phyloP scores from a whole-genome alignment of 2,888 invertebrate species.

The Argyresthia goedartella region DNA sequence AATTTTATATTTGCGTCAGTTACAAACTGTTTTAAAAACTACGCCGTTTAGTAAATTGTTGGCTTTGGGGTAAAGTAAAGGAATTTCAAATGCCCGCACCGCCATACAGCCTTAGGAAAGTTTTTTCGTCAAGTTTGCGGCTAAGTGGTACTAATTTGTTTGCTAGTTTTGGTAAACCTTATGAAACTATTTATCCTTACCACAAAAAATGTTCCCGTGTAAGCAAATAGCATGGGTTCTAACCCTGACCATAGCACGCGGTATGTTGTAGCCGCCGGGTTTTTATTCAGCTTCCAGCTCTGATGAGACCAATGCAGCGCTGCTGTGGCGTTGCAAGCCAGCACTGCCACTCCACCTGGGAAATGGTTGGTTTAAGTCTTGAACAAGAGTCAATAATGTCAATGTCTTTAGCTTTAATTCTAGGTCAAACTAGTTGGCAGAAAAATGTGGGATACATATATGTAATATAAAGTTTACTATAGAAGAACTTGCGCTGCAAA shows the following conservation, averaged over 20 bases:
- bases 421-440: no score
- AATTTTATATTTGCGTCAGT: no score
- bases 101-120: background rate
- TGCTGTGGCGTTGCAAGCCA: constrained; percentile 54
- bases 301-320: constrained; percentile 41
- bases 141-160: no score
- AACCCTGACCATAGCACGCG: constrained; percentile 48
- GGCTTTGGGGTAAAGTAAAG: no score
- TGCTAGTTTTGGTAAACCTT: no score
- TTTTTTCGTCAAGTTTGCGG: background rate
- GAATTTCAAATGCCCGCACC: background rate
- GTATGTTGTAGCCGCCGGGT: constrained; percentile 52
- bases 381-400: no score
- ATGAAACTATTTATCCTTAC: constrained; percentile 19
- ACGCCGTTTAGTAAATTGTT: no score
- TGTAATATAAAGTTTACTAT: no score
- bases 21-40: no score
- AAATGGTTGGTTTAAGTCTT: background rate
- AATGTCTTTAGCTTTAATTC: no score
- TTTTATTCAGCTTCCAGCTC: constrained; percentile 51
- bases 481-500: no score
- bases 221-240: constrained; percentile 52
- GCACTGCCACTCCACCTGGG: constrained; percentile 50
- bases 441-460: no score
- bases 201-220: constrained; percentile 54